Evolutionary conservation across 2,888 invertebrate species (phyloP).

Genomic region (Eupithecia insigniata): DNA sequence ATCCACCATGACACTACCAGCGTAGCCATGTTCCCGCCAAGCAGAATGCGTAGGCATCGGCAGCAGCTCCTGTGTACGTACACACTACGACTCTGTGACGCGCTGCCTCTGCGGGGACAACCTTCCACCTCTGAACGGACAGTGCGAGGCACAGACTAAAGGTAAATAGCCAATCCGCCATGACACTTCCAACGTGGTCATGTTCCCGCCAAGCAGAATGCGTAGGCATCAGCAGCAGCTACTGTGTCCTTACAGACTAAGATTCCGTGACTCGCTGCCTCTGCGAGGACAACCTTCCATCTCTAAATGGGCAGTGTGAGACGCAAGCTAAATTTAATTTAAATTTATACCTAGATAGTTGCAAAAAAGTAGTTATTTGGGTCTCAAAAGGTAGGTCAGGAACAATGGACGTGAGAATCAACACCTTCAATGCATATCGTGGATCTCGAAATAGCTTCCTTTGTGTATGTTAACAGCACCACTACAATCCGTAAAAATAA

Average conservation of each 20-base stretch:
- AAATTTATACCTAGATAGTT: too few relatives aligned
- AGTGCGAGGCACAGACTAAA: slow-evolving; percentile 86
- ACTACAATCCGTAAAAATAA: too few relatives aligned
- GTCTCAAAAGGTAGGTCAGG: too few relatives aligned
- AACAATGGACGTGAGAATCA: too few relatives aligned
- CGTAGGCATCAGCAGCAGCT: slow-evolving; percentile 85
- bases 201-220: slow-evolving; percentile 87
- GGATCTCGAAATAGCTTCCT: too few relatives aligned
- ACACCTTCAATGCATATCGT: too few relatives aligned
- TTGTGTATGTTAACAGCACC: too few relatives aligned
- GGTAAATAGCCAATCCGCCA: slow-evolving; percentile 65
- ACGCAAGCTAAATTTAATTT: slow-evolving; percentile 86
- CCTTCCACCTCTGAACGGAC: slow-evolving; percentile 86
- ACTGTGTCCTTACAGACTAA: slow-evolving; percentile 86
- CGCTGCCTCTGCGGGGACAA: slow-evolving; percentile 89
- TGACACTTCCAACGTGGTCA: slow-evolving; percentile 78
- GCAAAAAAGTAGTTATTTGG: too few relatives aligned
- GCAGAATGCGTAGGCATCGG: slow-evolving; percentile 86
- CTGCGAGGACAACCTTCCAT: slow-evolving; percentile 88
- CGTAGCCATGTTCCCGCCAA: slow-evolving; percentile 85
- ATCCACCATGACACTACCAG: slow-evolving; percentile 56
- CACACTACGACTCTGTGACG: slow-evolving; percentile 84
- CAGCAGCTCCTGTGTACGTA: slow-evolving; percentile 87
- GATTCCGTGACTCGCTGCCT: slow-evolving; percentile 86
- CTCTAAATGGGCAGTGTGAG: slow-evolving; percentile 87